phyloP scores from a whole-genome alignment of 2,888 invertebrate species.

The Fragum sueziense region DNA sequence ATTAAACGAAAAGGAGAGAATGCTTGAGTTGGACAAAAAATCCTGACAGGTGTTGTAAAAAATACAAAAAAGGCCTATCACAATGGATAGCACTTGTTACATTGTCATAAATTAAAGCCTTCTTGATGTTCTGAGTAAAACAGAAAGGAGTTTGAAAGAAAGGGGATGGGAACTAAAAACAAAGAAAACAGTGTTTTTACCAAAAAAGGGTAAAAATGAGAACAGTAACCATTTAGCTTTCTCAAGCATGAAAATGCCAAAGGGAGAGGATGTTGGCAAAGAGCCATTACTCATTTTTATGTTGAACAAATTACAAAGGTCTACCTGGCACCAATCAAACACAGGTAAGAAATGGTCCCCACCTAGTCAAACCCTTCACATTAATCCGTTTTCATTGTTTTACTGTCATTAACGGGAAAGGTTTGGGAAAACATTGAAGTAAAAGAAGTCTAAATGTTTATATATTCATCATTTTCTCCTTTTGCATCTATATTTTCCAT shows the following conservation, averaged over 20 bases:
- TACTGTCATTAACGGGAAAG: not conserved
- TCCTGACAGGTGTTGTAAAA: no score
- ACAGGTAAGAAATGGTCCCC: conserved; percentile 26
- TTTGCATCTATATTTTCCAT: not conserved
- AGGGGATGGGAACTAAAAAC: not conserved
- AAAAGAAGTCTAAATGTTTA: no score
- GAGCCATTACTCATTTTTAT: conserved; percentile 23
- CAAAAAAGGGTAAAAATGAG: not conserved
- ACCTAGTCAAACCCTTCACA: not conserved
- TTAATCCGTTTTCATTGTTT: not conserved
- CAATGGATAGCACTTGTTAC: no score
- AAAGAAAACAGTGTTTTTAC: conserved; percentile 7
- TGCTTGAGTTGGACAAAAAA: no score
- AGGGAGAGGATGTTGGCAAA: conserved; percentile 13
- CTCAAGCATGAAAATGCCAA: conserved; percentile 35
- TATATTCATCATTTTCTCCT: not conserved
- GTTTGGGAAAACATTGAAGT: not conserved
- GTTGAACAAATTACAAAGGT: conserved; percentile 25
- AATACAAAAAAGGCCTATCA: no score
- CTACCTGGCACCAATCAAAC: conserved; percentile 24
- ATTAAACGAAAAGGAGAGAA: no score
- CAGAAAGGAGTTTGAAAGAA: no score
- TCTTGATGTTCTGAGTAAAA: no score
- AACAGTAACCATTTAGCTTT: conserved; percentile 8
- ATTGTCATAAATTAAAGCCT: no score